phyloP scores from a whole-genome alignment of 2,113 vertebrate genomes.

The Percopsis transmontana region DNA sequence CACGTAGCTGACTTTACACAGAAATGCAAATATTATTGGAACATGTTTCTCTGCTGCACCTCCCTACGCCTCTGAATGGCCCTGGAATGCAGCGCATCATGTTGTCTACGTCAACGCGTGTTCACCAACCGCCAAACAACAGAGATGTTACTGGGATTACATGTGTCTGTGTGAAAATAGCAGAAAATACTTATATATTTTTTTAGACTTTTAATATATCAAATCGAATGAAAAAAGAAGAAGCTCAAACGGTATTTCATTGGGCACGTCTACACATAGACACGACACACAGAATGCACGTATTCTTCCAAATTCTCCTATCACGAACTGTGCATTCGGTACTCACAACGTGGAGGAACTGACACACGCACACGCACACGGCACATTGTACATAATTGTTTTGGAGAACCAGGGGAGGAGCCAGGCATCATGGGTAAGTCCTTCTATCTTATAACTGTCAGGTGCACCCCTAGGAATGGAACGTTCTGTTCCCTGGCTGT shows the following conservation, averaged over 20 bases:
- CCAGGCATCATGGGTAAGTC: background rate
- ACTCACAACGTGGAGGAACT: too few species aligned
- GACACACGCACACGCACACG: background rate
- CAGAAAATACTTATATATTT: too few species aligned
- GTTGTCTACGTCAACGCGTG: background rate
- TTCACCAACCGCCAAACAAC: background rate
- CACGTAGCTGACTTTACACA: conserved; percentile 47
- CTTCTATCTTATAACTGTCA: background rate
- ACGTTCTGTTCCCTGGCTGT: conserved; percentile 13
- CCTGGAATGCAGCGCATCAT: conserved; percentile 41
- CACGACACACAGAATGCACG: too few species aligned
- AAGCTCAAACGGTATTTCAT: too few species aligned
- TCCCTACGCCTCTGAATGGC: conserved; percentile 35
- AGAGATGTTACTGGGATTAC: background rate
- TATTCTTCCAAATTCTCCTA: too few species aligned
- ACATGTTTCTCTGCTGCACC: conserved; percentile 48
- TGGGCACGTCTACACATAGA: too few species aligned
- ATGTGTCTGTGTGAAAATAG: background rate
- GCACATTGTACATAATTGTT: background rate
- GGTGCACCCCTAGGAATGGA: conserved; percentile 8
- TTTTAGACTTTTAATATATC: too few species aligned
- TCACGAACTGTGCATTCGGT: too few species aligned
- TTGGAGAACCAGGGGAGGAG: too few species aligned
- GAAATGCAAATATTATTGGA: conserved; percentile 68
- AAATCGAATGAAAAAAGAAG: too few species aligned